Evolutionary conservation across 23 tunicate genomes (phyloP).

Genomic region (Halocynthia aurantium): DNA sequence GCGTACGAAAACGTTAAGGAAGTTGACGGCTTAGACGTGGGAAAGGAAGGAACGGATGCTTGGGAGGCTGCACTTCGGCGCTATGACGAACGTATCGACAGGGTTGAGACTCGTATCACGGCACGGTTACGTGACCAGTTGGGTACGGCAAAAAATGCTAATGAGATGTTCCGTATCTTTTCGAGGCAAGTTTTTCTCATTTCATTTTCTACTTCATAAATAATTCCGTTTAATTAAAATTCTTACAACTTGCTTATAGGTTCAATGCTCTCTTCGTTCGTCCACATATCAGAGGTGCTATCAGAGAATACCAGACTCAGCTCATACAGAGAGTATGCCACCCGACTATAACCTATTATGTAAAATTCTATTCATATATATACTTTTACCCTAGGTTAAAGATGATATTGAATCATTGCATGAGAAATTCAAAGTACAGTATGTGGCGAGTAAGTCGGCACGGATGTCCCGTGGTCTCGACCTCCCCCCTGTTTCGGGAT

Average conservation of each 20-base stretch:
- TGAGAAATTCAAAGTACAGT: slow-evolving; percentile 85
- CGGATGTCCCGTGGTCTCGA: slow-evolving; percentile 61
- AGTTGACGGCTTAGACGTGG: slow-evolving; percentile 84
- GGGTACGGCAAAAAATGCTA: slow-evolving; percentile 93
- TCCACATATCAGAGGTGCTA: slow-evolving; percentile 96
- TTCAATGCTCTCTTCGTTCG: slow-evolving; percentile 98
- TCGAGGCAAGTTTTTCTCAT: slow-evolving; percentile 49
- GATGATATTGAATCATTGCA: slow-evolving; percentile 92
- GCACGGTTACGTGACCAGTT: slow-evolving; percentile 91
- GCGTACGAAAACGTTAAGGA: slow-evolving; percentile 95
- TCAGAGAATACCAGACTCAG: slow-evolving; percentile 95
- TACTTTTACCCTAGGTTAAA: slow-evolving; percentile 51
- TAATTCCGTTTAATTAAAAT: not conserved
- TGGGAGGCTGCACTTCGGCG: slow-evolving; percentile 92
- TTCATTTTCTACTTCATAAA: not conserved
- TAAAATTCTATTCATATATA: not conserved
- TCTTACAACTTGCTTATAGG: slow-evolving; percentile 10
- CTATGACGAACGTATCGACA: slow-evolving; percentile 92
- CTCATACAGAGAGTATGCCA: slow-evolving; percentile 83
- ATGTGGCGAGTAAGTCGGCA: slow-evolving; percentile 55
- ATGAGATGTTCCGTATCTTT: slow-evolving; percentile 96
- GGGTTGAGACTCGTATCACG: slow-evolving; percentile 91
- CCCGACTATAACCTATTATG: not conserved
- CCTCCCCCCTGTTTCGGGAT: slow-evolving; percentile 97
- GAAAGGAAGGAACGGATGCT: slow-evolving; percentile 90